A percentile compares a stretch with the other conserved stretches of the same genome.
Conservation (phyloP, 2,888 invertebrate species). For the Drosophila borborema region DNA sequence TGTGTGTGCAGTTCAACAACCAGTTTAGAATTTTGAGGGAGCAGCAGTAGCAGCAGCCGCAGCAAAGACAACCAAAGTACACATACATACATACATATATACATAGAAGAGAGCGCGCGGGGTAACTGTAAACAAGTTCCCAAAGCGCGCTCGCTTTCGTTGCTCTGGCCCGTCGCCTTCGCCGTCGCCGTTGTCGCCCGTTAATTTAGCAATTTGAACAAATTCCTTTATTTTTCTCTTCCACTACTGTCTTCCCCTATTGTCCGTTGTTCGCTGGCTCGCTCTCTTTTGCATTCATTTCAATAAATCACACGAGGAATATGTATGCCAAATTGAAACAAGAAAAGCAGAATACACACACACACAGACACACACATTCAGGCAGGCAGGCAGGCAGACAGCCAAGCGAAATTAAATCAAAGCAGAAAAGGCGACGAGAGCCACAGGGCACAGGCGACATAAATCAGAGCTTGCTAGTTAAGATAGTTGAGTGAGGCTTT, state of each 20-base stretch:
- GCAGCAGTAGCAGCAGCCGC: slow-evolving; percentile 28
- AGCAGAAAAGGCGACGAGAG: slow-evolving; percentile 19
- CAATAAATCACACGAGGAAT: slow-evolving; percentile 63
- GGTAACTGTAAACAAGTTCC: slow-evolving; percentile 63
- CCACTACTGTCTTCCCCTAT: slow-evolving; percentile 33
- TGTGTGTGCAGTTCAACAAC: slow-evolving; percentile 69
- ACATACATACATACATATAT: too few relatives aligned
- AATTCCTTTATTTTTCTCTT: slow-evolving; percentile 52
- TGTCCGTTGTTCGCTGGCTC: slow-evolving; percentile 17
- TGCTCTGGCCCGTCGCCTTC: slow-evolving; percentile 34
- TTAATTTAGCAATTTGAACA: slow-evolving; percentile 74
- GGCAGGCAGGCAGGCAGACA: too few relatives aligned
- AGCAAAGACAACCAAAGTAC: slow-evolving; percentile 11
- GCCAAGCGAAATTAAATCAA: slow-evolving; percentile 33
- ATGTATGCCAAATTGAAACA: slow-evolving; percentile 47
- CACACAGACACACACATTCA: neutral
- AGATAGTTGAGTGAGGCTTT: slow-evolving; percentile 5
- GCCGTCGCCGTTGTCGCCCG: slow-evolving; percentile 32
- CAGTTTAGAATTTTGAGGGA: slow-evolving; percentile 74
- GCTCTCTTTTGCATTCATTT: slow-evolving; percentile 58
- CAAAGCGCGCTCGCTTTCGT: slow-evolving; percentile 74
- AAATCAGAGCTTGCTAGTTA: slow-evolving; percentile 11
- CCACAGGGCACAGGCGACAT: slow-evolving; percentile 23
- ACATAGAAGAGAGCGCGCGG: neutral
- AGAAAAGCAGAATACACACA: slow-evolving; percentile 31